These are phyloP conservation scores for Muschampia plurimacula DNA, from an alignment of 2,888 invertebrate genomes.

Conservation along the genomic window DNA sequence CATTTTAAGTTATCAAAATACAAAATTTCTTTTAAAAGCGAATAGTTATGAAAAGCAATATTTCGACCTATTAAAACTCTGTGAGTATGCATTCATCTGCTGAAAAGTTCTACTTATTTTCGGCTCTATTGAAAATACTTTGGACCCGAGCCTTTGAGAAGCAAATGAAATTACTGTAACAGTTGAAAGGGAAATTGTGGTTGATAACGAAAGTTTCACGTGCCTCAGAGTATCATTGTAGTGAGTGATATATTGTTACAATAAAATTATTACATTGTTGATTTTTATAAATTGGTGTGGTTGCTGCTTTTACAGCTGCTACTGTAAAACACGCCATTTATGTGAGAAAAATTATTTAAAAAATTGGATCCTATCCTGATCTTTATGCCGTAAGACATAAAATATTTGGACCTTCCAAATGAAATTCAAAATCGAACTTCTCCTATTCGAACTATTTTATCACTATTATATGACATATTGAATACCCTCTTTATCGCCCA, in stretches of 20 bases:
- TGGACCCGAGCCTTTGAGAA: constrained; percentile 59
- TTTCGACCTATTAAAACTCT: constrained; percentile 12
- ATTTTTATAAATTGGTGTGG: too few relatives aligned
- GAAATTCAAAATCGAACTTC: too few relatives aligned
- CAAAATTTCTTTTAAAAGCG: neutral
- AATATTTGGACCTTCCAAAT: too few relatives aligned
- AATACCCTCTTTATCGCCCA: too few relatives aligned
- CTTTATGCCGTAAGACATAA: too few relatives aligned
- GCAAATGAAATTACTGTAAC: constrained; percentile 63
- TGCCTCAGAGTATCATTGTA: constrained; percentile 15
- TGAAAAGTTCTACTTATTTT: constrained; percentile 47
- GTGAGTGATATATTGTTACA: neutral
- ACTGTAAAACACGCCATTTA: too few relatives aligned
- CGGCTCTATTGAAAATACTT: constrained; percentile 68
- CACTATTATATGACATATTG: too few relatives aligned
- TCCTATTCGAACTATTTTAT: too few relatives aligned
- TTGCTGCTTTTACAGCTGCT: too few relatives aligned
- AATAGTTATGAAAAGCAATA: constrained; percentile 16
- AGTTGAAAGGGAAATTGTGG: constrained; percentile 48
- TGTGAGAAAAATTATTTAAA: too few relatives aligned
- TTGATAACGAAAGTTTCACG: constrained; percentile 44
- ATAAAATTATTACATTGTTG: neutral
- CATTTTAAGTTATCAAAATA: too few relatives aligned
- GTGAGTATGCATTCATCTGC: constrained; percentile 35
- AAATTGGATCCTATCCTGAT: too few relatives aligned